phyloP scores from a whole-genome alignment of 2,797 vertebrate genomes.

The Etheostoma nigrum region DNA sequence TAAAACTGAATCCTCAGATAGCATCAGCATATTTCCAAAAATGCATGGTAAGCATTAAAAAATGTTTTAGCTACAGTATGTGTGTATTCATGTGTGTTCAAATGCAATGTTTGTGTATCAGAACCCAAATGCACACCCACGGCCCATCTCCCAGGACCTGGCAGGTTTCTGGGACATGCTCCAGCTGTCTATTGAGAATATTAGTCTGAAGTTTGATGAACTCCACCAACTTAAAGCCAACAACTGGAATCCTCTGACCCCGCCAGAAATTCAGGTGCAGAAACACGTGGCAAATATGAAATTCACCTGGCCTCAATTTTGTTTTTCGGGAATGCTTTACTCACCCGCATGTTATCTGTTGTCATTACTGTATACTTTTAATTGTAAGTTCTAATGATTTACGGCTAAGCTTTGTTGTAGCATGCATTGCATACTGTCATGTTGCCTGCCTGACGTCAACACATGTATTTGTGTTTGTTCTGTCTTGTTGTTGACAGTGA shows the following conservation, averaged over 20 bases:
- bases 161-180: conserved; percentile 99
- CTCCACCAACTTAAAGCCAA: conserved; percentile 99
- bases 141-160: conserved; percentile 96
- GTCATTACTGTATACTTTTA: conserved; percentile 34
- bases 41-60: conserved; percentile 22
- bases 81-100: conserved; percentile 31
- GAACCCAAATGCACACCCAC: conserved; percentile 94
- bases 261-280: conserved; percentile 93
- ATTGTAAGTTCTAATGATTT: conserved; percentile 25
- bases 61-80: conserved; percentile 14
- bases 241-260: conserved; percentile 97
- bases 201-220: conserved; percentile 99
- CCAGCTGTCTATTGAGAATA: conserved; percentile 98
- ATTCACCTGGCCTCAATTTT: conserved; percentile 17
- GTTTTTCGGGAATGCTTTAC: conserved; percentile 53
- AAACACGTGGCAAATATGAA: conserved; percentile 17
- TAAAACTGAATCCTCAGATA: not conserved
- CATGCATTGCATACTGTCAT: conserved; percentile 63
- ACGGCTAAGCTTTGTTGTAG: conserved; percentile 44
- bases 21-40: not conserved
- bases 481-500: conserved; percentile 84
- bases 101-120: conserved; percentile 58
- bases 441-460: conserved; percentile 74
- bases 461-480: conserved; percentile 74
- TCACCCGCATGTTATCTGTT: conserved; percentile 69